Conservation (phyloP, 1,140 invertebrate species). For the Drosophila mojavensis region DNA sequence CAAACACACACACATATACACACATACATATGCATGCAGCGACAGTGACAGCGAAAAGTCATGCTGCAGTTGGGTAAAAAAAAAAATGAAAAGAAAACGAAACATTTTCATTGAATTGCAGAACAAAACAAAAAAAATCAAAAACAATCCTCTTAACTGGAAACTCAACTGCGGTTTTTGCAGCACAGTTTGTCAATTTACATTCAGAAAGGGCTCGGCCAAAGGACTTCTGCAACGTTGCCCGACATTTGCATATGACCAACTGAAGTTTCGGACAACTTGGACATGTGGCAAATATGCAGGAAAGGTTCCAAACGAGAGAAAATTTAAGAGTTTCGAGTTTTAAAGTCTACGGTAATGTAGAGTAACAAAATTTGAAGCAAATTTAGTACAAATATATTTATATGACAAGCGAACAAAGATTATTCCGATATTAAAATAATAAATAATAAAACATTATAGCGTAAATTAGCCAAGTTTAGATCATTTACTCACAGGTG, state of each 20-base stretch:
- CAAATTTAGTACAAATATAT: no score
- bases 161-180: conserved; percentile 43
- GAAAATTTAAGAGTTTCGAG: no score
- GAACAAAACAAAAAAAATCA: neutral
- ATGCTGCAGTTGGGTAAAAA: conserved; percentile 16
- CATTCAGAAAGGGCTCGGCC: conserved; percentile 17
- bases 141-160: conserved; percentile 5
- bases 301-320: neutral
- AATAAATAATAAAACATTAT: no score
- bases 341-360: no score
- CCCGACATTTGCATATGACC: conserved; percentile 57
- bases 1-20: conserved; percentile 7
- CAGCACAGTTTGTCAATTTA: conserved; percentile 41
- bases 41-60: conserved; percentile 40
- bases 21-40: neutral
- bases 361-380: no score
- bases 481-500: no score
- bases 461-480: no score
- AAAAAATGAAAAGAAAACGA: conserved; percentile 11
- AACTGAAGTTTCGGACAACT: conserved; percentile 1
- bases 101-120: conserved; percentile 19
- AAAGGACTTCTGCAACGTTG: conserved; percentile 34
- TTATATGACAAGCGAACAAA: no score
- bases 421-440: no score
- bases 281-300: conserved; percentile 16